phyloP scores from a whole-genome alignment of 2,797 vertebrate genomes.

The Bradypus variegatus region DNA sequence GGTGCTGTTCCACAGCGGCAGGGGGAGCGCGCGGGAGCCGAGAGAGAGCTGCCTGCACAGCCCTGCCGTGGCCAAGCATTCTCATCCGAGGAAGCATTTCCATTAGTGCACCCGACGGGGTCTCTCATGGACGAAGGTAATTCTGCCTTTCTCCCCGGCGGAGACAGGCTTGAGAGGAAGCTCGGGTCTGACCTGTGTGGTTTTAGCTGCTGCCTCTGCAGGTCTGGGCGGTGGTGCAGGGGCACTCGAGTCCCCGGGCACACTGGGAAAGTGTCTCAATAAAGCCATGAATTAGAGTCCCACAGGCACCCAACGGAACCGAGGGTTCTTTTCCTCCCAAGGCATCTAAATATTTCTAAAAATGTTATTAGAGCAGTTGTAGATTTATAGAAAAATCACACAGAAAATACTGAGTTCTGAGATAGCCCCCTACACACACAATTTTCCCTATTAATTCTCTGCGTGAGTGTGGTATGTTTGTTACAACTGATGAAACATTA shows the following conservation, averaged over 20 bases:
- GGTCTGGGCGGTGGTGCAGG: too few relatives aligned
- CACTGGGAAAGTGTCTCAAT: background rate
- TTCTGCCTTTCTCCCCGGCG: background rate
- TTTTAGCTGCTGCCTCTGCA: background rate
- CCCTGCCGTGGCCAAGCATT: background rate
- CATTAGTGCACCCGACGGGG: background rate
- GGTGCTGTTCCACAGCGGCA: background rate
- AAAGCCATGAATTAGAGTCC: background rate
- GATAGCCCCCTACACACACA: too few relatives aligned
- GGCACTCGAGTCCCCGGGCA: background rate
- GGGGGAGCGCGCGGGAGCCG: background rate
- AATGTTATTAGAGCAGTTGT: too few relatives aligned
- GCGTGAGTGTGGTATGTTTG: too few relatives aligned
- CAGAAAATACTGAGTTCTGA: too few relatives aligned
- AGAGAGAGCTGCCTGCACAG: background rate
- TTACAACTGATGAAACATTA: too few relatives aligned
- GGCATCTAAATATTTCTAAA: too few relatives aligned
- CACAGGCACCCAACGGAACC: accelerated
- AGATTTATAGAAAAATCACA: too few relatives aligned
- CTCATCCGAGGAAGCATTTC: background rate
- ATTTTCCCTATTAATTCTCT: too few relatives aligned
- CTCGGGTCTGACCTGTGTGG: background rate
- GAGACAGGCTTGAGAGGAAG: background rate
- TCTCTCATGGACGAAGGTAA: background rate
- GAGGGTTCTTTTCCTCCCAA: too few relatives aligned